Evolutionary conservation across 2,797 vertebrate genomes (phyloP).

Genomic region (Choloepus didactylus): DNA sequence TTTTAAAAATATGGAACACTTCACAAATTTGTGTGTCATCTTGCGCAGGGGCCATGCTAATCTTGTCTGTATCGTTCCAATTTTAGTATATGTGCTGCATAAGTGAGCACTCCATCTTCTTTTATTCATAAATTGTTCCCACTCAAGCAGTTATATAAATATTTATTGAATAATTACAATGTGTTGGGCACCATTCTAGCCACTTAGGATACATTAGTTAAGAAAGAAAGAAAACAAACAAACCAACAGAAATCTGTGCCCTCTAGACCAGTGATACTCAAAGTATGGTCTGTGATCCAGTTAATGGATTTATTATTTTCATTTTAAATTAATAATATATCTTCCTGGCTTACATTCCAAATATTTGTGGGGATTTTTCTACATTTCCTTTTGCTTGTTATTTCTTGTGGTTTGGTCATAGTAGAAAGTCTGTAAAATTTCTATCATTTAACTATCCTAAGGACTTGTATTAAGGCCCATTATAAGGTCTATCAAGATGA

Average conservation of each 20-base stretch:
- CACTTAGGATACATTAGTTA: neutral
- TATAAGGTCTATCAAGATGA: neutral
- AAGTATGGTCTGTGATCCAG: neutral
- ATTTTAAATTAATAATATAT: neutral
- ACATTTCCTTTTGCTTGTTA: neutral
- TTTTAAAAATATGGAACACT: too few relatives aligned
- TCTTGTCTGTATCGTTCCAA: too few relatives aligned
- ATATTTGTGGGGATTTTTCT: neutral
- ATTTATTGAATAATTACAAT: neutral
- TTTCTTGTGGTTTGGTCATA: neutral
- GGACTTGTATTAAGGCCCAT: neutral
- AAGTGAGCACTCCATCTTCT: neutral
- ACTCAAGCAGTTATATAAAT: neutral
- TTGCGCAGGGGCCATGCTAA: too few relatives aligned
- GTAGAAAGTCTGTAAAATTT: neutral
- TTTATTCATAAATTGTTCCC: neutral
- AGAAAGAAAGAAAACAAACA: neutral
- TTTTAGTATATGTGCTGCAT: too few relatives aligned
- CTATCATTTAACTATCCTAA: neutral
- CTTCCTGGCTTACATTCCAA: neutral
- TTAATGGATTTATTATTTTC: neutral
- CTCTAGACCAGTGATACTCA: neutral
- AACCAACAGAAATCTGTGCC: neutral
- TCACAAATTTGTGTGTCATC: too few relatives aligned
- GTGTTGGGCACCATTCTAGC: neutral